Base-by-base conservation (phyloP, 2,113 vertebrate species). In the Hiodon alosoides region DNA sequence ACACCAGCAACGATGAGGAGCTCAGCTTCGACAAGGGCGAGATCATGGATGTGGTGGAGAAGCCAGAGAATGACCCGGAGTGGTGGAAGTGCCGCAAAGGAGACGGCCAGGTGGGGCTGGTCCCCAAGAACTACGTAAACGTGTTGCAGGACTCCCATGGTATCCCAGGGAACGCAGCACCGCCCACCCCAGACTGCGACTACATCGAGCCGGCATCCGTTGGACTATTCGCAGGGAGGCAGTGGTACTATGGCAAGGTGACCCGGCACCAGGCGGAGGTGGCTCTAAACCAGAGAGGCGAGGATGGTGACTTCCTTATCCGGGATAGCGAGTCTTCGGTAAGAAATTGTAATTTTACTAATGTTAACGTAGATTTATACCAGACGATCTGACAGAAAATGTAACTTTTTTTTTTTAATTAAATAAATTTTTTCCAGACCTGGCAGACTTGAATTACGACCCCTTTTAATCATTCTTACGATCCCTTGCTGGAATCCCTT, bases 61-160 rank as follows among this genome's bases (percentile, higher is more conserved):
- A 94, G 80, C 95, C 94, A 0, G 95, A 96, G 87, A 95, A 96
- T 74, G 95, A 96, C 80, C 95, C 95, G 0, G 95, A 96, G 78
- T 96, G 95, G 95, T 96, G 94, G 95, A 95, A 94, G 84, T 96
- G 95, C 84, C 91, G 93, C 81, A 96, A 96, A 83, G 91, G 86
- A 4, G 94, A 96, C 54, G 93, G 95, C 71, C 92, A 90, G 81
- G 81, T 96, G 76, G 95, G 95, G 76, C 86, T 96, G 75, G 95
- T 96, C 76, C 95, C 94, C 53, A 95, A 95, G 85, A 96, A 95
- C 90, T 96, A 96, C 80, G 94, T 96, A 82, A 93, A 88, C 16
- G 89, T 95, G 84, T 88, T 95, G 17, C 89, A 89, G 83, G 93
- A 93, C 85, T 90, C 90, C 69, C 88, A 92, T 48, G 90, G 84